Conservation (phyloP, 2,888 invertebrate species). For the Cetonia aurata region DNA sequence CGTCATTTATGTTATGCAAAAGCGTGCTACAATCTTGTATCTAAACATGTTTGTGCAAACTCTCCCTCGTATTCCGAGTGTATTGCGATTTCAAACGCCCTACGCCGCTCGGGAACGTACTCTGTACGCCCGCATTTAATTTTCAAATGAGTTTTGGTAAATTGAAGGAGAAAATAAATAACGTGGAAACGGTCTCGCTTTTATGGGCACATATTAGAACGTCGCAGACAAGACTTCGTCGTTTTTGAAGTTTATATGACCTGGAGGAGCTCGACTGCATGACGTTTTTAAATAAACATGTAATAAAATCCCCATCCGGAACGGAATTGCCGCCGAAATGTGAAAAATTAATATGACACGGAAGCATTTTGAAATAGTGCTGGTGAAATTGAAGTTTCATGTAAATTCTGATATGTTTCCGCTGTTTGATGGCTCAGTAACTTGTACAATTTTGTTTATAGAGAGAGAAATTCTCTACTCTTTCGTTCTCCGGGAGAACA, state of each 20-base stretch:
- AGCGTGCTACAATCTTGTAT: too few relatives aligned
- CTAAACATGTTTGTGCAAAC: background rate
- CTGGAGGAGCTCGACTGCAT: conserved; percentile 22
- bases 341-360: conserved; percentile 35
- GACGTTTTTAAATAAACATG: conserved; percentile 39
- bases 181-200: conserved; percentile 13
- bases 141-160: conserved; percentile 29
- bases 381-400: conserved; percentile 30
- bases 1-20: too few relatives aligned
- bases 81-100: conserved; percentile 27
- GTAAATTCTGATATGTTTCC: conserved; percentile 13
- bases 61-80: conserved; percentile 11
- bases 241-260: conserved; percentile 18
- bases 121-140: conserved; percentile 6
- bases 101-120: background rate
- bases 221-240: conserved; percentile 20
- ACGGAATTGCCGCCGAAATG: conserved; percentile 17
- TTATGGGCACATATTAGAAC: conserved; percentile 22
- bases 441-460: too few relatives aligned
- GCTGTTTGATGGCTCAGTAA: too few relatives aligned
- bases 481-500: too few relatives aligned
- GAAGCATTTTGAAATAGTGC: conserved; percentile 32
- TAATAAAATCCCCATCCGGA: conserved; percentile 39
- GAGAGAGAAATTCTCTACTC: too few relatives aligned
- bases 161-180: conserved; percentile 25